These are phyloP conservation scores for Synanceia verrucosa DNA, from an alignment of 2,797 vertebrate species.

Conservation along the genomic window DNA sequence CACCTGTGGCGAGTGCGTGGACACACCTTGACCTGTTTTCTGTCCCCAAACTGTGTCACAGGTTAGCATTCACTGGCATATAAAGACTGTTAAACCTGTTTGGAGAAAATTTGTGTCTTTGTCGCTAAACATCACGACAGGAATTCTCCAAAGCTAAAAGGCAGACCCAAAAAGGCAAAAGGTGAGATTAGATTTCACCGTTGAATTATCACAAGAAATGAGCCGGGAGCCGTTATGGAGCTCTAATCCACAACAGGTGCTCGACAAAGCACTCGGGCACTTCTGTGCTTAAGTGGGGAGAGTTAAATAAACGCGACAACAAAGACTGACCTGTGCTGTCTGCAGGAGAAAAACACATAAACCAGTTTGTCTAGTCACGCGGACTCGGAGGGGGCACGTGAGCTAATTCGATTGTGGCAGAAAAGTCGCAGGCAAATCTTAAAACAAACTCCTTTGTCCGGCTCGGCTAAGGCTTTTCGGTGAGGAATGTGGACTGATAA, in stretches of 20 bases:
- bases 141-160: conserved; percentile 10
- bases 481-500: conserved; percentile 60
- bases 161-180: conserved; percentile 12
- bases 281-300: conserved; percentile 23
- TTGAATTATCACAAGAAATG: conserved; percentile 58
- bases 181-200: conserved; percentile 39
- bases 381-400: conserved; percentile 33
- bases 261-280: conserved; percentile 41
- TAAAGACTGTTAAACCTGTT: neutral
- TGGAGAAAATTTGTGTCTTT: neutral
- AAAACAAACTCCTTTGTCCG: conserved; percentile 67
- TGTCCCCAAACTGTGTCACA: conserved; percentile 40
- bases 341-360: conserved; percentile 43
- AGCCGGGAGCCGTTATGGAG: conserved; percentile 34
- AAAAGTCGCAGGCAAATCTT: conserved; percentile 57
- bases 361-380: conserved; percentile 66
- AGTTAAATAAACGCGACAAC: conserved; percentile 55
- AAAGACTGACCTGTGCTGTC: conserved; percentile 52
- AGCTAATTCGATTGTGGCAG: conserved; percentile 9
- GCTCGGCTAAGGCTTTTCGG: conserved; percentile 32
- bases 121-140: neutral
- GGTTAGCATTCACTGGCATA: neutral
- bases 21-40: conserved; percentile 40
- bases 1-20: conserved; percentile 16
- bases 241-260: conserved; percentile 72